Base-by-base conservation (phyloP, 1,140 invertebrate genomes). In the Stegodyphus mimosarum region DNA sequence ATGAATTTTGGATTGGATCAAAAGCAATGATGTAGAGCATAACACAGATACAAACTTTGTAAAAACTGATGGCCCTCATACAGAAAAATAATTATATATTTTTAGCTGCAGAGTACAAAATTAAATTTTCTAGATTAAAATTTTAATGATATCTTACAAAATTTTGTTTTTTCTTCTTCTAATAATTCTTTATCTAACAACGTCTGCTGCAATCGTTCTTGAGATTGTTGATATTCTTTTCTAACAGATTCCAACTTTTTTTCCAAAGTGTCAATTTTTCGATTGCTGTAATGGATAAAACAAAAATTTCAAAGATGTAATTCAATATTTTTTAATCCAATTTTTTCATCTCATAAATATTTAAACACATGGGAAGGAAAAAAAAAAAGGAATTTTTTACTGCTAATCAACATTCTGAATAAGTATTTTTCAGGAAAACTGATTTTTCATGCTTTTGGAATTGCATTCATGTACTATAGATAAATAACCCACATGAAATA, bases 181-280 rank as follows among this genome's bases (percentile, higher is more conserved):
- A 86, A 64, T 13, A 86, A 52, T n/a, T 86, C 83, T 77, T 78
- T 86, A 53, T 77, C 73, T 33, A 86, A 53, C 50, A 13, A 15
- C 11, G 66, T 10, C 48, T 77, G 15, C 5, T 77, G 17, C 6
- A 78, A 66, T 6, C 6, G 60, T 48, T 64, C 51, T 64, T 86
- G 52, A 6, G 75, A 49, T 3, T 52, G 11, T 71, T 70, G 53
- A 72, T 77, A 64, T 50, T 64, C 53, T 64, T 72, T 76, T 48
- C 52, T 51, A 13, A 73, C 6, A 15, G 74, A 18, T 51, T 86
- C 75, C 7, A 86, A 6, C 11, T 77, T 49, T n/a, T n/a, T 51
- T 72, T 86, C 83, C 48, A 86, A 10, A 2, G 52, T 53, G 51
- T 66, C 7, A 15, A 76, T 63, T 66, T 78, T 86, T 52, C 53